Evolutionary conservation across 2,888 invertebrate genomes (phyloP), one percentile per base, ranked within the genome.

Genomic region (Drosophila suboccidentalis): DNA sequence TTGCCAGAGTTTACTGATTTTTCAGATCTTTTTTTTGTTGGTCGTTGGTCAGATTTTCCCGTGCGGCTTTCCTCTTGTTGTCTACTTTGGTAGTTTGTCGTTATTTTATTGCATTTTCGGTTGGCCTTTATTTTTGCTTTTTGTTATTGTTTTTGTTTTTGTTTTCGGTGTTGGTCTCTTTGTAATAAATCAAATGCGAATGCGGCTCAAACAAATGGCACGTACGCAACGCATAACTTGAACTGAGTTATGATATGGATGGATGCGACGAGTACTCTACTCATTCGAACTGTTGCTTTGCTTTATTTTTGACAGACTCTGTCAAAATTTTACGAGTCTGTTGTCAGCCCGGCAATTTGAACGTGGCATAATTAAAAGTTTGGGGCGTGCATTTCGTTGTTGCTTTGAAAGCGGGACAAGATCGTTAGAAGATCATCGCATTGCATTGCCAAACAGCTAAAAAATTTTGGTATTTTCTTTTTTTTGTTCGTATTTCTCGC

Each of bases 211-310:
- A 69, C 78, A 70, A 83, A 76, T 73, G 78, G 73, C 84, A 84
- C 84, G 84, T 84, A 84, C 87, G 59, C 71, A 80, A 78, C 82
- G 82, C 84, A 84, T 84, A 76, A 84, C 80, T 84, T 62, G 60
- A 57, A 36, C 76, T 80, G 87, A 84, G 80, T 87, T 84, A 84
- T 84, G 79, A 86, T 81, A 80, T 69, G 69, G 64, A 49, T 43
- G 63, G 64, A 49, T 43, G 63, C 50, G 71, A 62, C 41, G 50
- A 41, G 51, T 50, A 69, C 44, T 66, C 22, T 17, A 49, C 49
- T 32, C 29, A 22, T 47, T 36, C n/a, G 22, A 32, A n/a, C 13
- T 19, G 51, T 65, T 44, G 36, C 59, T 47, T 36, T 46, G 36
- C 59, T 47, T 36, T 46, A 22, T 15, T 55, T 61, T 47, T 51